These are phyloP conservation scores for Triplophysa tibetana DNA, from an alignment of 2,113 vertebrate genomes.

Conservation along the genomic window DNA sequence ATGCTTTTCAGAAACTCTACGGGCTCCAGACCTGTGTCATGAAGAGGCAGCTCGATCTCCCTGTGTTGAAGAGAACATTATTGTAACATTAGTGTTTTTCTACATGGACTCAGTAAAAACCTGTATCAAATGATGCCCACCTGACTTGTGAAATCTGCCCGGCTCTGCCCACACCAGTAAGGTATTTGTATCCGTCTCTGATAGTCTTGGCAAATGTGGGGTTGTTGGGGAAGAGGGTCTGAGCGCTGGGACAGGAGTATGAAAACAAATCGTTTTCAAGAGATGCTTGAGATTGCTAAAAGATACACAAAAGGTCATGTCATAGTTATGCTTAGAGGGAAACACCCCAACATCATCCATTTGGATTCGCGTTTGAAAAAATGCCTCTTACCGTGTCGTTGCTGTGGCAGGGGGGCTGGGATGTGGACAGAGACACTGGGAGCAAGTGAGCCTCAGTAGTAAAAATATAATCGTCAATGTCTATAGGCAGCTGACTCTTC, in stretches of 20 bases:
- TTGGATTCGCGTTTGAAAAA: not conserved
- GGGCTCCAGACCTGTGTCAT: constrained; percentile 74
- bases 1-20: constrained; percentile 80
- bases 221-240: constrained; percentile 80
- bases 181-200: constrained; percentile 79
- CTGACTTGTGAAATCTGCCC: constrained; percentile 66
- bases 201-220: constrained; percentile 80
- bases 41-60: constrained; percentile 75
- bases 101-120: too few relatives aligned
- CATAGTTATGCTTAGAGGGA: not conserved
- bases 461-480: constrained; percentile 97
- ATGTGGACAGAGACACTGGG: constrained; percentile 92
- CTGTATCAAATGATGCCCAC: constrained; percentile 40
- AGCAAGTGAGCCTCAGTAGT: constrained; percentile 96
- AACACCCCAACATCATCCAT: not conserved
- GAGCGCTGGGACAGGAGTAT: constrained; percentile 76
- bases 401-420: constrained; percentile 74
- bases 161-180: constrained; percentile 73
- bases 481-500: constrained; percentile 87
- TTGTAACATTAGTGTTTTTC: too few relatives aligned
- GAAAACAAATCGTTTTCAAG: constrained; percentile 73
- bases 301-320: not conserved
- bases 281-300: constrained; percentile 45
- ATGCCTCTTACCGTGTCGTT: constrained; percentile 68
- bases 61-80: constrained; percentile 50